phyloP scores from a whole-genome alignment of 2,888 invertebrate genomes.

The Teleogryllus oceanicus region DNA sequence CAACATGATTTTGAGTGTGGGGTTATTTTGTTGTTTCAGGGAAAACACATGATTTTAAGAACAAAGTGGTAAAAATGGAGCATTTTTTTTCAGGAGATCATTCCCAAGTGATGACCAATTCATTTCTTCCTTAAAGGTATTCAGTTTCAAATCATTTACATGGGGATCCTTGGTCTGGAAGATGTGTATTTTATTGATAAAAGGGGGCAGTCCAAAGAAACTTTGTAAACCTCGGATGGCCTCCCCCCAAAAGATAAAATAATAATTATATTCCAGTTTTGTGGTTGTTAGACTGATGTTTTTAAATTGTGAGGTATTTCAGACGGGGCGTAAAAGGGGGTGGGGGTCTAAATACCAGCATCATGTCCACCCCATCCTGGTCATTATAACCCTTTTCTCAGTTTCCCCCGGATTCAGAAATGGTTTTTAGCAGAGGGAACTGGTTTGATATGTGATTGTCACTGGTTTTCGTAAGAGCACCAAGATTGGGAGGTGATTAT shows the following conservation, averaged over 20 bases:
- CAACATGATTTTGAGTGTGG: conserved; percentile 51
- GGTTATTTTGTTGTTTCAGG: neutral
- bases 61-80: neutral
- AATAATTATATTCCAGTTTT: neutral
- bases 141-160: conserved; percentile 73
- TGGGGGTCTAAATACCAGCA: conserved; percentile 55
- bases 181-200: conserved; percentile 66
- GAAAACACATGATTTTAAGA: conserved; percentile 19
- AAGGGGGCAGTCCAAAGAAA: conserved; percentile 46
- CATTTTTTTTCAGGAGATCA: conserved; percentile 49
- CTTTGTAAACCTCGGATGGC: neutral
- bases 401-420: conserved; percentile 60
- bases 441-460: conserved; percentile 60
- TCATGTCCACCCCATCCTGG: conserved; percentile 52
- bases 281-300: neutral
- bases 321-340: conserved; percentile 52
- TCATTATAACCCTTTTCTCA: conserved; percentile 65
- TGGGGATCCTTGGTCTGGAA: conserved; percentile 58
- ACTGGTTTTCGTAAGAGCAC: conserved; percentile 49
- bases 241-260: too few species aligned
- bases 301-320: neutral
- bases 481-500: conserved; percentile 39
- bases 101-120: conserved; percentile 65
- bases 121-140: conserved; percentile 69
- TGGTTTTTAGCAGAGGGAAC: conserved; percentile 68